Evolutionary conservation across 2,888 invertebrate genomes (phyloP).

Genomic region (Neoaliturus tenellus): DNA sequence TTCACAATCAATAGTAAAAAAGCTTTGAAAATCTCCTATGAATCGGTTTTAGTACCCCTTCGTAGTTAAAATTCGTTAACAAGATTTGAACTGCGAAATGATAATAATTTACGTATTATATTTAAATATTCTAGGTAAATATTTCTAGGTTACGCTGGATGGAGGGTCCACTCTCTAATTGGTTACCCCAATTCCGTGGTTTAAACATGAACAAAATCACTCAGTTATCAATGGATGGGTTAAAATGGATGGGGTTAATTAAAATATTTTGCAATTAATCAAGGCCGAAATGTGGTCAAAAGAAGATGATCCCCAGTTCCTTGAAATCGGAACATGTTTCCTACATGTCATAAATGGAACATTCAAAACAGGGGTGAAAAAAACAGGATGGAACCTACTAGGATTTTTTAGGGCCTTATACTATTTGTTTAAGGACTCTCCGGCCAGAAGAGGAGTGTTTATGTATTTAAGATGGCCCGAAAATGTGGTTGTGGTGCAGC

Average conservation of each 20-base stretch:
- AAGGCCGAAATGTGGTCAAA: slow-evolving; percentile 45
- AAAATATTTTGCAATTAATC: slow-evolving; percentile 43
- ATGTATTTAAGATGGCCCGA: slow-evolving; percentile 58
- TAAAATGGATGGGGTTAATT: slow-evolving; percentile 55
- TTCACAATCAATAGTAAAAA: too few relatives aligned
- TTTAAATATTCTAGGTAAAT: too few relatives aligned
- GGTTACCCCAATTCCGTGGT: too few relatives aligned
- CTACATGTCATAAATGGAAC: slow-evolving; percentile 47
- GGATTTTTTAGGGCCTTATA: slow-evolving; percentile 53
- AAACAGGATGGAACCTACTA: slow-evolving; percentile 44
- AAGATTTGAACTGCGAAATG: too few relatives aligned
- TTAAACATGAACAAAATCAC: slow-evolving; percentile 41
- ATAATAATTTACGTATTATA: too few relatives aligned
- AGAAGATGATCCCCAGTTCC: background rate
- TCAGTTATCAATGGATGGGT: slow-evolving; percentile 58
- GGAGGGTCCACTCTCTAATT: too few relatives aligned
- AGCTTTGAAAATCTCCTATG: too few relatives aligned
- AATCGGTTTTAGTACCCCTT: too few relatives aligned
- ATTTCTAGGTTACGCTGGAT: too few relatives aligned
- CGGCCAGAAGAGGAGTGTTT: slow-evolving; percentile 54
- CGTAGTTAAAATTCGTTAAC: too few relatives aligned
- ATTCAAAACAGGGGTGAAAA: slow-evolving; percentile 49
- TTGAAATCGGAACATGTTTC: slow-evolving; percentile 43
- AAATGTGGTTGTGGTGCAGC: slow-evolving; percentile 58
- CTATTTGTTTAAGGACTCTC: slow-evolving; percentile 58